Evolutionary conservation across 2,797 vertebrate genomes (phyloP).

Genomic region (Simalia tracyae): DNA sequence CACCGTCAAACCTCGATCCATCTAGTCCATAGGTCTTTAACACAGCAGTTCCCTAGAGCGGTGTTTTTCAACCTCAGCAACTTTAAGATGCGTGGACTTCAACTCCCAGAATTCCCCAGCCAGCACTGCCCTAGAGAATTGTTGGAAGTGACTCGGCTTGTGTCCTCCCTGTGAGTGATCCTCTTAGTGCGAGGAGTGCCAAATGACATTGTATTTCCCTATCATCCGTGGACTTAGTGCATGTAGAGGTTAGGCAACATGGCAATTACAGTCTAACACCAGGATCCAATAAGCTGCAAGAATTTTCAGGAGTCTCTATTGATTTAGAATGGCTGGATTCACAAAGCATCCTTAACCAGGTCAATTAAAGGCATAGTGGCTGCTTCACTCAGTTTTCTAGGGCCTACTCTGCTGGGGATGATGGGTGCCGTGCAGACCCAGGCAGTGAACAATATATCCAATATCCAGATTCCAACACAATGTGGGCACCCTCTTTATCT

Average conservation of each 20-base stretch:
- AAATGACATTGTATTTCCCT: accelerated
- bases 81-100: neutral
- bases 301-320: neutral
- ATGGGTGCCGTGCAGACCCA: neutral
- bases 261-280: neutral
- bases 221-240: neutral
- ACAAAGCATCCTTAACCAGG: neutral
- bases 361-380: neutral
- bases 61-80: neutral
- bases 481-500: neutral
- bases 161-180: neutral
- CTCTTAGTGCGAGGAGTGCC: neutral
- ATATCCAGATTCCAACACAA: neutral
- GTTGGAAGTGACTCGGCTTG: neutral
- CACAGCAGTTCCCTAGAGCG: neutral
- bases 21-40: neutral
- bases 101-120: neutral
- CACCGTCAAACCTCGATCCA: neutral
- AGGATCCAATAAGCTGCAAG: neutral
- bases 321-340: neutral
- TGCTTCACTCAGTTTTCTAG: neutral
- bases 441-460: accelerated
- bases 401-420: neutral
- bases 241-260: neutral
- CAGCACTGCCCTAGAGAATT: neutral